phyloP scores from a whole-genome alignment of 2,888 invertebrate species.

The Dermolepida albohirtum region DNA sequence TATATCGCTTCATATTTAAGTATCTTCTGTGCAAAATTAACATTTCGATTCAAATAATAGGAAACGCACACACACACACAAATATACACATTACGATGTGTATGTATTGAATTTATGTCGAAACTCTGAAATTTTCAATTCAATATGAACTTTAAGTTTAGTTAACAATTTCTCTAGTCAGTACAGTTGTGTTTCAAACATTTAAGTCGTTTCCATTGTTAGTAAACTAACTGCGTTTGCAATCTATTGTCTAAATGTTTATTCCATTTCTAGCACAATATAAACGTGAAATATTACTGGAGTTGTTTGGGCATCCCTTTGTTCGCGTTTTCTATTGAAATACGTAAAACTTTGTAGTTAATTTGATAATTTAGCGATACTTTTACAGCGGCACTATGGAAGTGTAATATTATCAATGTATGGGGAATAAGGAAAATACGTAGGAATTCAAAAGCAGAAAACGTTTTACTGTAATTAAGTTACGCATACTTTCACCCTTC shows the following conservation, averaged over 20 bases:
- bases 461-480: conserved; percentile 25
- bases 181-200: conserved; percentile 51
- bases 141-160: conserved; percentile 34
- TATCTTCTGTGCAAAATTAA: no score
- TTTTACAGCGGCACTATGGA: conserved; percentile 7
- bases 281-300: conserved; percentile 57
- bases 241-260: conserved; percentile 58
- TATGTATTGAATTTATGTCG: conserved; percentile 24
- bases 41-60: no score
- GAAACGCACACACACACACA: neutral
- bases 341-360: conserved; percentile 28
- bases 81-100: neutral
- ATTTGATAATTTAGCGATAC: conserved; percentile 31
- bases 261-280: conserved; percentile 56
- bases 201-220: conserved; percentile 55
- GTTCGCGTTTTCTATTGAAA: conserved; percentile 46
- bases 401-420: no score
- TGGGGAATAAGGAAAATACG: no score
- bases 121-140: conserved; percentile 24
- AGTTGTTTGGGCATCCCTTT: conserved; percentile 55
- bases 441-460: neutral
- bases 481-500: conserved; percentile 14
- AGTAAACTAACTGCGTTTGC: conserved; percentile 50
- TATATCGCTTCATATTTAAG: no score
- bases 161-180: conserved; percentile 40